Evolutionary conservation across 2,888 invertebrate genomes (phyloP), one percentile per base, ranked within the genome.

Genomic region (Torymus auratus): DNA sequence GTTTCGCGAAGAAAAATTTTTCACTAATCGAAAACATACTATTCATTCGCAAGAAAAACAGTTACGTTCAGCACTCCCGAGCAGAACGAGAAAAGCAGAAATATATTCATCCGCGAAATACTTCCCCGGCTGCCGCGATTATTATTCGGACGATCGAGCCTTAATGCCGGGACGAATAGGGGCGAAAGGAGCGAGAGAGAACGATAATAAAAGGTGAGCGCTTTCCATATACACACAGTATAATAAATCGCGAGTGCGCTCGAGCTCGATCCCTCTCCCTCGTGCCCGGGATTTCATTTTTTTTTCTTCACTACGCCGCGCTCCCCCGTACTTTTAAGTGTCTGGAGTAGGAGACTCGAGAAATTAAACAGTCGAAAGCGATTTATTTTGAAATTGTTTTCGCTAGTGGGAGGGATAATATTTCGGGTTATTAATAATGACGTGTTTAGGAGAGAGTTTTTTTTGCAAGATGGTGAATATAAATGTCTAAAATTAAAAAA

Each of bases 61-160:
- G 50, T 1, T 20, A 53, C 50, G 64, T 64, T 62, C 15, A 73
- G 62, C 41, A 13, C 3, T 20, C 41, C 28, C 56, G 56, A 14
- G 15, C 14, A 55, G 14, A 60, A 28, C 7, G 7, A 41, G 28
- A 71, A 17, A 23, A 61, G 23, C 58, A 58, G 60, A 69, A 69
- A 62, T 50, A 56, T 53, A 73, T 74, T 65, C 65, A 65, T 74
- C 20, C 58, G n/a, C 1, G 52, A 56, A 17, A 64, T 15, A 58
- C n/a, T 12, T 11, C 53, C 17, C n/a, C 75, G 7, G 65, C 52
- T 41, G 7, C 11, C 14, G 50, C 53, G 81, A 78, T 81, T 78
- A 78, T 78, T 74, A 74, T 78, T 81, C 81, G 81, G 78, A 71
- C 78, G 78, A 81, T 78, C 78, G 75, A 78, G 62, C 53, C 65